These are phyloP conservation scores for Asarcornis scutulata DNA, from an alignment of 2,113 vertebrate species.

Conservation along the genomic window DNA sequence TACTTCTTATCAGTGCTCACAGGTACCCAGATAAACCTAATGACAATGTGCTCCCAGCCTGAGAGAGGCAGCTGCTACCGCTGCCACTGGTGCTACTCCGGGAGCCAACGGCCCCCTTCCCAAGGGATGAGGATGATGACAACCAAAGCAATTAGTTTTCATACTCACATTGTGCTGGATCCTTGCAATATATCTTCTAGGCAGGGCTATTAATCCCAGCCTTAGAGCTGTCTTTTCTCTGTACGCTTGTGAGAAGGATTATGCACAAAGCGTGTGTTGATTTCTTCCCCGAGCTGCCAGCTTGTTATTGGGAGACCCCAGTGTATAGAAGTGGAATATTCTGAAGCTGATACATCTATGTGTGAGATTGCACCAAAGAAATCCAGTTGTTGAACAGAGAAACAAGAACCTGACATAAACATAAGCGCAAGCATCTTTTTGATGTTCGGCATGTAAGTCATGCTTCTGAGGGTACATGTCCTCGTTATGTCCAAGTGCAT, in stretches of 20 bases:
- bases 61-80: background rate
- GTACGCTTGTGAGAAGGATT: background rate
- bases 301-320: background rate
- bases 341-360: background rate
- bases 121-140: background rate
- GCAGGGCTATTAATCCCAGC: background rate
- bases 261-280: fast-evolving
- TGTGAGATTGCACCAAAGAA: background rate
- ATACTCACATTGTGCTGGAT: background rate
- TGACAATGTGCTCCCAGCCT: background rate
- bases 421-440: background rate
- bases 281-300: background rate
- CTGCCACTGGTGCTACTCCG: background rate
- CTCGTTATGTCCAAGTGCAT: background rate
- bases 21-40: background rate
- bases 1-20: background rate
- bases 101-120: background rate
- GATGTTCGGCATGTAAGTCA: fast-evolving
- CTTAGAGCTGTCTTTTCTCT: background rate
- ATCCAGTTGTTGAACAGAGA: background rate
- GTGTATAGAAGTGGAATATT: background rate
- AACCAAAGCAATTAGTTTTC: background rate
- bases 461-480: background rate
- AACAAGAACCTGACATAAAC: background rate
- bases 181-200: background rate